Evolutionary conservation across 2,888 invertebrate species (phyloP), one percentile per base, ranked within the genome.

Genomic region (Ochropleura plecta): DNA sequence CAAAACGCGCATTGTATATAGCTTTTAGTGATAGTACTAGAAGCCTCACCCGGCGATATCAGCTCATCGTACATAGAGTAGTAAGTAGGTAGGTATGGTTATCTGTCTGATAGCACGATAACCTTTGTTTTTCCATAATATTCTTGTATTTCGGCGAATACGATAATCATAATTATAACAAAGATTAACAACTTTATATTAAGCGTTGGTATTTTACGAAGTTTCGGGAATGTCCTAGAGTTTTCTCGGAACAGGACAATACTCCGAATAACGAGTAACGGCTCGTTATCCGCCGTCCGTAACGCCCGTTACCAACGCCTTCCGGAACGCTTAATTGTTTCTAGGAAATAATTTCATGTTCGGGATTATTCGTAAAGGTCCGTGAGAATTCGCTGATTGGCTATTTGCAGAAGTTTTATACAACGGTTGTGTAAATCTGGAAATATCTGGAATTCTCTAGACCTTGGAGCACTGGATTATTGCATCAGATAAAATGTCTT

Each of bases 41-140:
- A n/a, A 18, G 42, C 8, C 44, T 5, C 40, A 46, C 14, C 16
- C 14, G 44, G 16, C 8, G 42, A 59, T 30, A 57, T 69, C 18
- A 70, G 9, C 7, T 42, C 69, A 42, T 66, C 6, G 65, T 73
- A 67, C 51, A 16, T 18, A 14, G 71, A 30, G 30, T 30, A 30
- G 30, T 30, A 30, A 30, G 30, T 30, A 30, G 30, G 30, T 30
- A 30, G 30, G 30, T 30, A 30, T 42, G 40, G 72, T 82, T 87
- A 86, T 87, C 87, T 79, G 12, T 42, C 44, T 59, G 82, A 80
- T 82, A 83, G 42, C 30, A 44, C 10, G 79, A 83, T 85, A 85
- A 81, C 76, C 81, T 78, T 74, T 77, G 81, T 80, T 82, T 85
- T 87, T 82, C 73, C 81, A 79, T 82, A 80, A 85, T 76, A 82